phyloP scores from a whole-genome alignment of 2,113 vertebrate genomes.

The Cichladusa arquata region DNA sequence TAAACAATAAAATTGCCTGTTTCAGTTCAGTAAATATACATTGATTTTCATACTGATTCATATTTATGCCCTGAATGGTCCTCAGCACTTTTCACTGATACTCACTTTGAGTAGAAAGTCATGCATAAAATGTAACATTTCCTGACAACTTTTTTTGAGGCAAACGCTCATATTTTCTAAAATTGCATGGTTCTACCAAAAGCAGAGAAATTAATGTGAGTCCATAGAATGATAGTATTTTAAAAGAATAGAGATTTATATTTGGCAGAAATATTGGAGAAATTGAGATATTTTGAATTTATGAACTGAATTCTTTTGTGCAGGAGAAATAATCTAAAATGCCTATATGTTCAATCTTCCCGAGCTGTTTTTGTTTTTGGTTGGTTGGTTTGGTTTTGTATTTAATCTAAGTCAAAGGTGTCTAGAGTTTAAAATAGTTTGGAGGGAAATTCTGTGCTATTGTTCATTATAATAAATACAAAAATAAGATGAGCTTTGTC shows the following conservation, averaged over 20 bases:
- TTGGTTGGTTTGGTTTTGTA: neutral
- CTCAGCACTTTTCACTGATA: neutral
- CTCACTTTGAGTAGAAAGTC: neutral
- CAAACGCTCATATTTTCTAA: neutral
- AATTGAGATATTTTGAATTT: neutral
- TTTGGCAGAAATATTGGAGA: neutral
- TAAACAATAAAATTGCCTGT: neutral
- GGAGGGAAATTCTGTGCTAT: accelerated
- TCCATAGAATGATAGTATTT: neutral
- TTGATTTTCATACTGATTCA: neutral
- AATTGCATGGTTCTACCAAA: neutral
- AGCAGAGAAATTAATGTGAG: neutral
- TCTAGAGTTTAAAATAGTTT: neutral
- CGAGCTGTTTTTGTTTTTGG: accelerated
- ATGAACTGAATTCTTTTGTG: neutral
- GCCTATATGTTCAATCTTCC: neutral
- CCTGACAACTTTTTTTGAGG: neutral
- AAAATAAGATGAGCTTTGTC: neutral
- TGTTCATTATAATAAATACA: neutral
- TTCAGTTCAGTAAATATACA: neutral
- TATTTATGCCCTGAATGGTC: neutral
- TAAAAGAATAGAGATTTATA: neutral
- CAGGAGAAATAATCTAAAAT: neutral
- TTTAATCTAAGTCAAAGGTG: neutral
- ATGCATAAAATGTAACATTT: neutral